phyloP scores from a whole-genome alignment of 2,797 vertebrate species.

The Nannoperca australis region DNA sequence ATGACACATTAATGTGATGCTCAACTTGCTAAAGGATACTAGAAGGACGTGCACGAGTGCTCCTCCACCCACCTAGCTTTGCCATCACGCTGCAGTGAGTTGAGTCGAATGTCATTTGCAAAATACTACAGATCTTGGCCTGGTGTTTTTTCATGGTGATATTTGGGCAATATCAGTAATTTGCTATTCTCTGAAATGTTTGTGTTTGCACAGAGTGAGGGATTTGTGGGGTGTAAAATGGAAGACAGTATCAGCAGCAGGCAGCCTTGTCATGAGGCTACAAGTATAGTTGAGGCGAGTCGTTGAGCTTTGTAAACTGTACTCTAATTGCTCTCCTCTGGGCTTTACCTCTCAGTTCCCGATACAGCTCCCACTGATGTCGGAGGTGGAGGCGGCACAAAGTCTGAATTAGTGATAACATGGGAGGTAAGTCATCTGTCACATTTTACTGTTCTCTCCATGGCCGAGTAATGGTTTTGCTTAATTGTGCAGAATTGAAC shows the following conservation, averaged over 20 bases:
- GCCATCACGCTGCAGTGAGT: slow-evolving; percentile 44
- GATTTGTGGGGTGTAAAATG: slow-evolving; percentile 51
- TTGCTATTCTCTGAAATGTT: slow-evolving; percentile 38
- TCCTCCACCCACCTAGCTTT: slow-evolving; percentile 54
- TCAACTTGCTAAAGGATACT: slow-evolving; percentile 57
- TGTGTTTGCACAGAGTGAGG: slow-evolving; percentile 44
- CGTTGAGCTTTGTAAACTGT: slow-evolving; percentile 70
- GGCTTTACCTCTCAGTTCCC: slow-evolving; percentile 87
- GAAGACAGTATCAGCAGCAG: slow-evolving; percentile 48
- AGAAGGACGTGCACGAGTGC: slow-evolving; percentile 53
- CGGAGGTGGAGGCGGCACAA: slow-evolving; percentile 95
- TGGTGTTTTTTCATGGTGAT: slow-evolving; percentile 55
- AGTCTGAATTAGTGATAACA: slow-evolving; percentile 97
- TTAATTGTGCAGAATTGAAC: slow-evolving; percentile 87
- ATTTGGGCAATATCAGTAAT: slow-evolving; percentile 59
- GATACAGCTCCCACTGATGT: slow-evolving; percentile 95
- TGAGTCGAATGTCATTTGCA: slow-evolving; percentile 58
- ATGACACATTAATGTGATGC: slow-evolving; percentile 58
- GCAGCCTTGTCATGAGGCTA: slow-evolving; percentile 48
- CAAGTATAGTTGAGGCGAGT: slow-evolving; percentile 55
- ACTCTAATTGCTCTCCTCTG: slow-evolving; percentile 76
- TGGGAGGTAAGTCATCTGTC: slow-evolving; percentile 96
- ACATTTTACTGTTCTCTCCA: slow-evolving; percentile 77
- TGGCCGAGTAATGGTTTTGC: slow-evolving; percentile 80
- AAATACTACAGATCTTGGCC: slow-evolving; percentile 58